Evolutionary conservation across 1,140 invertebrate species (phyloP).

Genomic region (Pachyrhynchus sulphureomaculatus): DNA sequence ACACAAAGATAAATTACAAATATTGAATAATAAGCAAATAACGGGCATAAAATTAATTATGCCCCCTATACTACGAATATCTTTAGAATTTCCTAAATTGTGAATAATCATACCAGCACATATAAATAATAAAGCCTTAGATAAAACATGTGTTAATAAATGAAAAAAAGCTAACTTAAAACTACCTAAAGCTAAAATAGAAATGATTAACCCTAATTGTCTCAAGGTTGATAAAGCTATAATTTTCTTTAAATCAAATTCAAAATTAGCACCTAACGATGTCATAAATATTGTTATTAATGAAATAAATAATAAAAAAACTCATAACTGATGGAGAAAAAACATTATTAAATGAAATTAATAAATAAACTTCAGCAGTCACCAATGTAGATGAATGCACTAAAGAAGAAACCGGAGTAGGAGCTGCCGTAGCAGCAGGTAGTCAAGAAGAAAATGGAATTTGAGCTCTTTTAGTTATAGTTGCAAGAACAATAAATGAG

Average conservation of each 20-base stretch:
- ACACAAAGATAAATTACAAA: conserved; percentile 57
- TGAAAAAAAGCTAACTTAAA: conserved; percentile 61
- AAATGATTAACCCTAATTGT: conserved; percentile 67
- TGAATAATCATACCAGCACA: conserved; percentile 63
- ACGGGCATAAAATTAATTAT: conserved; percentile 52
- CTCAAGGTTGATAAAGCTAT: conserved; percentile 72
- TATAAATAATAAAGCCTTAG: conserved; percentile 66
- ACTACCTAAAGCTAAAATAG: conserved; percentile 55
- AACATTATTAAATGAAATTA: conserved; percentile 63
- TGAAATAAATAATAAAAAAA: conserved; percentile 50
- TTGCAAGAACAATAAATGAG: conserved; percentile 58
- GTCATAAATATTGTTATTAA: conserved; percentile 63
- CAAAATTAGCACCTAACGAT: conserved; percentile 60
- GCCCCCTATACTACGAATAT: conserved; percentile 61
- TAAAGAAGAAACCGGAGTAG: conserved; percentile 70
- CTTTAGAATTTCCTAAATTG: conserved; percentile 59
- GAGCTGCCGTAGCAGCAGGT: conserved; percentile 68
- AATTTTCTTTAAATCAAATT: conserved; percentile 69
- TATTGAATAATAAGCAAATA: conserved; percentile 54
- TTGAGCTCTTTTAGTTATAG: conserved; percentile 73
- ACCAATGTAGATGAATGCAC: conserved; percentile 76
- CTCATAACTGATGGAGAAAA: conserved; percentile 49
- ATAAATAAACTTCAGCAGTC: conserved; percentile 69
- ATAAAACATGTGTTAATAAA: conserved; percentile 63
- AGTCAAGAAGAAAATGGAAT: conserved; percentile 71